phyloP scores from a whole-genome alignment of 2,797 vertebrate species.

The Erethizon dorsatum region DNA sequence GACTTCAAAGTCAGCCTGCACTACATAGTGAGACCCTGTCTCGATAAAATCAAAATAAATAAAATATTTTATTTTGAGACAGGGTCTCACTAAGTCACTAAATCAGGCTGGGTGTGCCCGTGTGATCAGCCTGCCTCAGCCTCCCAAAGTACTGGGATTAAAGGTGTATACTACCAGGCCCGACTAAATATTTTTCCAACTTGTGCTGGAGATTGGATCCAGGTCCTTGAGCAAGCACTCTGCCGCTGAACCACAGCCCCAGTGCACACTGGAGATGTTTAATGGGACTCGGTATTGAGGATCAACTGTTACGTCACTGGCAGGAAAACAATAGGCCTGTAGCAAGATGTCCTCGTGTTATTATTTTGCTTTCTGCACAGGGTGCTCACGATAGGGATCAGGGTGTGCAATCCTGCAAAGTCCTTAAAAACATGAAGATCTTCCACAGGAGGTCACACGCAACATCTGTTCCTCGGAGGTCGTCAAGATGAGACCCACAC shows the following conservation, averaged over 20 bases:
- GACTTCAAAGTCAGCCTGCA: neutral
- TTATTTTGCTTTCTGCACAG: neutral
- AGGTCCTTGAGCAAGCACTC: neutral
- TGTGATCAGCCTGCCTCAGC: neutral
- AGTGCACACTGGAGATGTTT: neutral
- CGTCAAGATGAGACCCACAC: neutral
- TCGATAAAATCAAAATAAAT: neutral
- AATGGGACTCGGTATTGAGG: neutral
- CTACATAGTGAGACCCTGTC: neutral
- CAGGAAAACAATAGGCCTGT: neutral
- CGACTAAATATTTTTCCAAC: neutral
- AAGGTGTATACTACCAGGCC: neutral
- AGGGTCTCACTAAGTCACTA: neutral
- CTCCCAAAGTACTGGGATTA: neutral
- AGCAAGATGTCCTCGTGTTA: neutral
- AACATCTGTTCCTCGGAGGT: neutral
- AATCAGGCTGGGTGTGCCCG: neutral
- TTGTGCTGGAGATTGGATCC: neutral
- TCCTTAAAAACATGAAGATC: neutral
- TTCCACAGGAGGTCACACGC: neutral
- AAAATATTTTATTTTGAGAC: neutral
- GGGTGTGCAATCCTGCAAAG: neutral
- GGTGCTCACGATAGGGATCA: neutral
- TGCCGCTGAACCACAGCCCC: neutral
- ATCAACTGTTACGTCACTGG: neutral